phyloP scores from a whole-genome alignment of 2,113 vertebrate species.

The Entosphenus tridentatus region DNA sequence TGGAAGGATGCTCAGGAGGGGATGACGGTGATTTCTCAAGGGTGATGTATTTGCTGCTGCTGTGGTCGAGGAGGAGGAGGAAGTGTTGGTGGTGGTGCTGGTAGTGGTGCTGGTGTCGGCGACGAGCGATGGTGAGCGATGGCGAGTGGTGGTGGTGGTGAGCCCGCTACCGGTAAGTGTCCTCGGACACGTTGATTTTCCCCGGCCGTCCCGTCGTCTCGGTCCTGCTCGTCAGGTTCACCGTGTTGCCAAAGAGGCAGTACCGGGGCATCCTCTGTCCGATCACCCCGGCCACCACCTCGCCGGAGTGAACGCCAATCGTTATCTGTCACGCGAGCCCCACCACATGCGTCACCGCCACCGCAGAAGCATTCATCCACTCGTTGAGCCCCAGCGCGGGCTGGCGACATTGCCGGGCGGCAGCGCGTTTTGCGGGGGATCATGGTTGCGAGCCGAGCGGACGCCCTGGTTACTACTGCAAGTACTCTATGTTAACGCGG shows the following conservation, averaged over 20 bases:
- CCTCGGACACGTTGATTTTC: constrained; percentile 83
- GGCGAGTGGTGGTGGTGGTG: background rate
- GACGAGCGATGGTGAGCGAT: background rate
- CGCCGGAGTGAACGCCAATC: constrained; percentile 89
- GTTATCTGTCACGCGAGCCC: constrained; percentile 41
- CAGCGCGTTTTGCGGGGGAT: no score
- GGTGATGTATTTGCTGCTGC: background rate
- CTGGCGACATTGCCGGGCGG: no score
- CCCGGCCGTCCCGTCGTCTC: constrained; percentile 93
- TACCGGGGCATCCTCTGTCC: constrained; percentile 95
- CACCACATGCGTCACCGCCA: no score
- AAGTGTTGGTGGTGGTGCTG: background rate
- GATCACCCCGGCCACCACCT: constrained; percentile 92
- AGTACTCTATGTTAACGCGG: no score
- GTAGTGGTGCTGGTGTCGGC: background rate
- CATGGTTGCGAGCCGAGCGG: no score
- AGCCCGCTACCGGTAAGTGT: constrained; percentile 51
- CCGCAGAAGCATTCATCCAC: no score
- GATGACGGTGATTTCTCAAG: background rate
- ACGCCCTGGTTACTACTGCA: no score
- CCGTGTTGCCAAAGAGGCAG: constrained; percentile 90
- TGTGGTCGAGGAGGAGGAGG: no score
- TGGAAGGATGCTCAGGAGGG: no score
- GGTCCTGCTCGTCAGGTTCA: constrained; percentile 92
- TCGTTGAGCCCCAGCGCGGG: no score